phyloP scores from a whole-genome alignment of 2,888 invertebrate genomes.

The Agapetus fuscipes region DNA sequence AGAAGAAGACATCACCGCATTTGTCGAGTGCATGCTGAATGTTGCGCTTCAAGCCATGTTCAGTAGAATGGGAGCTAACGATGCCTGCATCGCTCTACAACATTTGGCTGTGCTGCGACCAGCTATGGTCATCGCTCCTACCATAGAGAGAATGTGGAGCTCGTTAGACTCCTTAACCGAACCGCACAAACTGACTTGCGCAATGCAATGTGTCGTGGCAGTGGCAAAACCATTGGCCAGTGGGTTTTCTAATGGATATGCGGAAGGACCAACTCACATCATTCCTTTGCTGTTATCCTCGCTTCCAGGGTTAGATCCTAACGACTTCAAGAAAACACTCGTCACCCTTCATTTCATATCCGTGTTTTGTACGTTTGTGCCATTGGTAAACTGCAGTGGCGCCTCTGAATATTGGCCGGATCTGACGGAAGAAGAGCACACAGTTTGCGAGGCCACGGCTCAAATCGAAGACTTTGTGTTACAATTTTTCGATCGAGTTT shows the following conservation, averaged over 20 bases:
- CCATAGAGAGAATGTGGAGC: conserved; percentile 70
- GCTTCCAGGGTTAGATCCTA: conserved; percentile 84
- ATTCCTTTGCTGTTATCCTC: conserved; percentile 70
- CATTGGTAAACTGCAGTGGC: conserved; percentile 75
- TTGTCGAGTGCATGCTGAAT: conserved; percentile 67
- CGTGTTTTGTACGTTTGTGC: conserved; percentile 66
- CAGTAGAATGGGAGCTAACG: conserved; percentile 55
- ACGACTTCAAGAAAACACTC: conserved; percentile 69
- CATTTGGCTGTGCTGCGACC: conserved; percentile 72
- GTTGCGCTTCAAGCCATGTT: conserved; percentile 71
- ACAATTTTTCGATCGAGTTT: conserved; percentile 72
- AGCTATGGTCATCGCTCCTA: conserved; percentile 69
- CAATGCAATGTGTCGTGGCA: conserved; percentile 60
- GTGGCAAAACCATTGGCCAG: conserved; percentile 56
- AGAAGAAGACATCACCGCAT: conserved; percentile 70
- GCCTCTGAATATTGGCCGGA: conserved; percentile 57
- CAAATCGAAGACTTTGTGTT: conserved; percentile 84
- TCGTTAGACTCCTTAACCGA: conserved; percentile 81
- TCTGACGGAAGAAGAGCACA: conserved; percentile 66
- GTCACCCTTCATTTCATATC: conserved; percentile 72
- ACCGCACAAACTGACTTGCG: conserved; percentile 71
- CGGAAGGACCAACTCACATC: conserved; percentile 72
- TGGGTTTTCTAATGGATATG: conserved; percentile 46
- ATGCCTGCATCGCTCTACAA: conserved; percentile 58
- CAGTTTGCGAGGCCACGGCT: conserved; percentile 71